Base-by-base conservation (phyloP, 2,888 invertebrate genomes). In the Dendrolimus pini region DNA sequence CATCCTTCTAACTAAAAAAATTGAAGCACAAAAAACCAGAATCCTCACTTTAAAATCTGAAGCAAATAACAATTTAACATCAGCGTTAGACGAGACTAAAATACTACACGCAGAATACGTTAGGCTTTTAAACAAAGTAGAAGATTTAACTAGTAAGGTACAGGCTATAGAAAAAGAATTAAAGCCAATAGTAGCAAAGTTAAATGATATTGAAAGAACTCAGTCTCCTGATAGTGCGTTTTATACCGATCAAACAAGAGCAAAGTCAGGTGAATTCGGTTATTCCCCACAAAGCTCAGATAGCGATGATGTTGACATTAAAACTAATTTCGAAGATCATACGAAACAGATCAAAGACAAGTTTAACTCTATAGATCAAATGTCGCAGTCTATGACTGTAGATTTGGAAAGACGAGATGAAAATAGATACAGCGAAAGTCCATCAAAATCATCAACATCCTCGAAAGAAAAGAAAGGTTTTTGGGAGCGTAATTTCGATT, bases 81-180 rank as follows among this genome's bases (percentile, higher is more conserved):
- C 94, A 41, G 95, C 95, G 0, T 90, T 93, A 55, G 93, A 93
- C 69, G 95, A 95, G 76, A 94, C 94, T 7, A 94, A 93, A 79
- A 88, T 92, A 53, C 81, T 96, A 2, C 94, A 95, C 74, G 92
- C 94, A n/a, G 93, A 94, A 60, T 91, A 90, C 58, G 88, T 89
- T 0, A 83, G 82, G 65, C 59, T 87, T 52, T 63, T 91, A 0
- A 90, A 89, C 60, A 71, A 79, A 73, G 93, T 96, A 13, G 94
- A 95, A 83, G 94, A 93, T 79, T 85, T 93, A 61, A 93, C 95
- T 52, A 92, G 92, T 57, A 91, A 93, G 78, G 89, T 96, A 55
- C 93, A 94, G 69, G 75, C 77, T 9, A 92, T 95, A 62, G 95
- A 96, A 63, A 92, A 91, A 59, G 94, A 94, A 67, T 75, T 95